Conservation (phyloP, 1,140 invertebrate genomes). For the Magallana angulata region DNA sequence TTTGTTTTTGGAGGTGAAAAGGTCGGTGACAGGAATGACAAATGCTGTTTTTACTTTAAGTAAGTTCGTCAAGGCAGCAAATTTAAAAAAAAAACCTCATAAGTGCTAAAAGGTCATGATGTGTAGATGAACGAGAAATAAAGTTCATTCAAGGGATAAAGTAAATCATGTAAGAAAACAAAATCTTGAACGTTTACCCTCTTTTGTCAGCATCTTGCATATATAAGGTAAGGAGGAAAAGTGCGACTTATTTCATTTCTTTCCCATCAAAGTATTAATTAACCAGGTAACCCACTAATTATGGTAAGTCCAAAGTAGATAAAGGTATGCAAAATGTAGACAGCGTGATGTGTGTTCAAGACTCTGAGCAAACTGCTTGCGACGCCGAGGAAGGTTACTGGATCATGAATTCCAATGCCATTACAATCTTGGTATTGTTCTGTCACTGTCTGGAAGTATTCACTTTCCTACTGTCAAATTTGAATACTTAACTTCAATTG, state of each 20-base stretch:
- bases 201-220: background rate
- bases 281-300: background rate
- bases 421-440: background rate
- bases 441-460: background rate
- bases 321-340: background rate
- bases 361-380: background rate
- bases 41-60: too few species aligned
- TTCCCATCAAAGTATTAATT: background rate
- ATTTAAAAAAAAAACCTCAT: too few species aligned
- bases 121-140: background rate
- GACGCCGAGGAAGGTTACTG: constrained; percentile 9
- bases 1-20: too few species aligned
- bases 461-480: constrained; percentile 2
- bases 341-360: background rate
- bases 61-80: too few species aligned
- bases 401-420: constrained; percentile 1
- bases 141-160: background rate
- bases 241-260: background rate
- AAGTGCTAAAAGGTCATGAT: too few species aligned
- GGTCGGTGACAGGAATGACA: too few species aligned
- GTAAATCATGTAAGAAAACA: too few species aligned
- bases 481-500: constrained; percentile 17
- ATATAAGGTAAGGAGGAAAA: background rate
- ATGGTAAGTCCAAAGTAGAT: background rate
- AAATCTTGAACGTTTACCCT: too few species aligned